A percentile compares a stretch with the other conserved stretches of the same genome.
Conservation (phyloP, 1,140 invertebrate genomes). For the Caenorhabditis latens region DNA sequence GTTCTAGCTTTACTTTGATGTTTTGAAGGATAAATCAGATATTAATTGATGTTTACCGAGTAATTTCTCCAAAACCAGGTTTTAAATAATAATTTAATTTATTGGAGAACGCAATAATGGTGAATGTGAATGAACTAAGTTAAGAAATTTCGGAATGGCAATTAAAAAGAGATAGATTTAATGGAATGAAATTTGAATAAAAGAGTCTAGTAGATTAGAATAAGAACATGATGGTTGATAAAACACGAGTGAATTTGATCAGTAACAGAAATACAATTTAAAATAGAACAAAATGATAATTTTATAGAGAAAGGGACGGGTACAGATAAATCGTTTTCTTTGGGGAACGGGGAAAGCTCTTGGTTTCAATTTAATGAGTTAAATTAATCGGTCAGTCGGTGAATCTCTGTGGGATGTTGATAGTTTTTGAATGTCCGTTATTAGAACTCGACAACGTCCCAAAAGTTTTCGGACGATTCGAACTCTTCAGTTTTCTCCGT, state of each 20-base stretch:
- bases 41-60: too few relatives aligned
- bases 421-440: neutral
- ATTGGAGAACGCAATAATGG: neutral
- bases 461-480: neutral
- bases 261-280: constrained; percentile 28
- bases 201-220: neutral
- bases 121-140: neutral
- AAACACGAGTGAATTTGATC: constrained; percentile 36
- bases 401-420: neutral
- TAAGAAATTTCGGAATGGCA: neutral
- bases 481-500: neutral
- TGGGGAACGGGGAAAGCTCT: neutral
- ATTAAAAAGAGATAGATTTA: neutral
- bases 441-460: constrained; percentile 16
- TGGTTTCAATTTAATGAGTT: neutral
- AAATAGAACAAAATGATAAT: neutral
- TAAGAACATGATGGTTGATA: constrained; percentile 9
- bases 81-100: neutral
- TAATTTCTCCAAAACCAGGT: too few relatives aligned
- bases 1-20: neutral
- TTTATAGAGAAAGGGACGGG: neutral
- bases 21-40: too few relatives aligned
- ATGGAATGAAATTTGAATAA: neutral
- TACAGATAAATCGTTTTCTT: neutral
- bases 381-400: constrained; percentile 6